Conservation (phyloP, 1,140 invertebrate genomes). For the Ridgeia piscesae region DNA sequence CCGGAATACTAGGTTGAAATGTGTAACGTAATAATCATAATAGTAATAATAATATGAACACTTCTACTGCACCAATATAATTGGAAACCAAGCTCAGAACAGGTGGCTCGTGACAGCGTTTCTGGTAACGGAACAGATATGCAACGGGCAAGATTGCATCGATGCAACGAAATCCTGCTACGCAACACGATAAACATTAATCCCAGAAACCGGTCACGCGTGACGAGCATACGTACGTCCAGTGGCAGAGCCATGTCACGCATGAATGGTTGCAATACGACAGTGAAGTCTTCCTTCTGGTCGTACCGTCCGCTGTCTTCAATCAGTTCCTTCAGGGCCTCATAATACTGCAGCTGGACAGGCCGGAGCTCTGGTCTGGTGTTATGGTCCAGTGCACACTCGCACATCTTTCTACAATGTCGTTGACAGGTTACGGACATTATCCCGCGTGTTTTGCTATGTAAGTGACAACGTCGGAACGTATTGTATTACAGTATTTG, state of each 20-base stretch:
- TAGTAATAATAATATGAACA: too few species aligned
- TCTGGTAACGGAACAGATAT: too few species aligned
- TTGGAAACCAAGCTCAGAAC: too few species aligned
- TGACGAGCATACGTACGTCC: constrained; percentile 13
- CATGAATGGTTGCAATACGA: constrained; percentile 64
- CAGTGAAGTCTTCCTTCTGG: constrained; percentile 66
- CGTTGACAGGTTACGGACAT: neutral
- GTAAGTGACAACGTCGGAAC: neutral
- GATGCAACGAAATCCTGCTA: neutral
- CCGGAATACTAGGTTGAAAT: too few species aligned
- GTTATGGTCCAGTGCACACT: constrained; percentile 2
- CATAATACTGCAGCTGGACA: constrained; percentile 37
- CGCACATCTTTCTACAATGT: constrained; percentile 9
- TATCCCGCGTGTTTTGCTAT: neutral
- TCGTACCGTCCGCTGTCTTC: constrained; percentile 59
- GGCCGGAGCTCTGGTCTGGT: constrained; percentile 12
- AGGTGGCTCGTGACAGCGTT: too few species aligned
- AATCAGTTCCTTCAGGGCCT: constrained; percentile 18
- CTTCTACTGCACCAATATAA: too few species aligned
- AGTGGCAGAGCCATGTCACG: constrained; percentile 41
- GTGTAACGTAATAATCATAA: too few species aligned
- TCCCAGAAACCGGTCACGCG: neutral
- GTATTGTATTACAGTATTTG: neutral
- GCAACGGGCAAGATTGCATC: too few species aligned
- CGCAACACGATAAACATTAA: neutral